Evolutionary conservation across 1,140 invertebrate species (phyloP).

Genomic region (Monochamus saltuarius): DNA sequence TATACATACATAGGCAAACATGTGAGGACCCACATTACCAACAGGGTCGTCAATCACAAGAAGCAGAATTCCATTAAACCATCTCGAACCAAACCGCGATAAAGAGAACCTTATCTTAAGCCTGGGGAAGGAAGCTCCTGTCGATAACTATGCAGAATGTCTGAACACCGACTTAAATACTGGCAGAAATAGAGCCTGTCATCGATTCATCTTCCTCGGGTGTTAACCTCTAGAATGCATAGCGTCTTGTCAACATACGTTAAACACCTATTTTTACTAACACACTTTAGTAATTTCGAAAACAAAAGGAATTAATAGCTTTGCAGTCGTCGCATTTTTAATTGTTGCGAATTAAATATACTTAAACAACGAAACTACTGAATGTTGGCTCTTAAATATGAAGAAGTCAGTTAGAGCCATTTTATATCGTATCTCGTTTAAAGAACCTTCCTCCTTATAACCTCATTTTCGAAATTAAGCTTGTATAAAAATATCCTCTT

Average conservation of each 20-base stretch:
- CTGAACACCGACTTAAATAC: slow-evolving; percentile 19
- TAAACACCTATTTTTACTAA: slow-evolving; percentile 9
- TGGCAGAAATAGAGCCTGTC: slow-evolving; percentile 27
- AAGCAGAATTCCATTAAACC: slow-evolving; percentile 9
- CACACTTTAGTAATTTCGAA: no score
- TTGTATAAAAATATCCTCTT: no score
- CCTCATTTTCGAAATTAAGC: no score
- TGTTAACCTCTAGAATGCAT: slow-evolving; percentile 16
- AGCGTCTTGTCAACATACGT: slow-evolving; percentile 23
- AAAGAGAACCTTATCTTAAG: slow-evolving; percentile 11
- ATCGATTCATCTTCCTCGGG: slow-evolving; percentile 25
- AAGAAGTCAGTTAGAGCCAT: no score
- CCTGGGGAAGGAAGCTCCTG: slow-evolving; percentile 2
- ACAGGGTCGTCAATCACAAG: slow-evolving; percentile 27
- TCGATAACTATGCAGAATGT: slow-evolving; percentile 26
- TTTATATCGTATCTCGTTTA: no score
- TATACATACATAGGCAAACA: no score
- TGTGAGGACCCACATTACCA: slow-evolving; percentile 12
- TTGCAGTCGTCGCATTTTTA: no score
- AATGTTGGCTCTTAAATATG: no score
- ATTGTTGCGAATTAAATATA: no score
- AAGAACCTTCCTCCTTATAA: no score
- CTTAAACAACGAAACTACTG: no score
- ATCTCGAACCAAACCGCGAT: slow-evolving; percentile 5
- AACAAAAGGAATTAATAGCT: no score